Base-by-base conservation (phyloP, 2,888 invertebrate species). In the Drosophila quasianomalipes region DNA sequence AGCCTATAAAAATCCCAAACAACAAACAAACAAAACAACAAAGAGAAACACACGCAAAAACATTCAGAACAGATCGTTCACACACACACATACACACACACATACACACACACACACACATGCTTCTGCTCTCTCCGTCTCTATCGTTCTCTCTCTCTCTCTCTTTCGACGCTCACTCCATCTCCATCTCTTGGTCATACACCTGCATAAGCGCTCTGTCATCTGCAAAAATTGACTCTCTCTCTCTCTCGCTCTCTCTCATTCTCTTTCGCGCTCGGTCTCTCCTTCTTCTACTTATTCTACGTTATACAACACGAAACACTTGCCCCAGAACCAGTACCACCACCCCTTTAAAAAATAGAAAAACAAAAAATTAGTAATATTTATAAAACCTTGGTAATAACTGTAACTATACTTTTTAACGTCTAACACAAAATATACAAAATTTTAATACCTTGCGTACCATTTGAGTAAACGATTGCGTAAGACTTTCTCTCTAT, bases 391-490 rank as follows among this genome's bases (percentile, higher is more conserved):
- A 39, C 52, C 70, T 74, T 84, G 82, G 80, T 82, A 74, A 74
- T 70, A 63, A 66, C 54, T 75, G 61, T 81, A 78, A 65, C 26
- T 26, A 26, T 82, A 57, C 57, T 73, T 76, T 72, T 81, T 74
- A 64, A 74, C 68, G 37, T 68, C 66, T 68, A 16, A 65, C 61
- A 74, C 70, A 61, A 67, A 70, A 44, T 58, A 35, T 35, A 19
- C 28, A 16, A 37, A 51, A 52, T 31, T 44, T 22, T 10, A 60
- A 28, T 22, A 68, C 67, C 76, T 69, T 76, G 70, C 72, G 89
- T 85, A 85, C 63, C 55, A 70, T 76, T 80, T 80, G 68, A 80
- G 70, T 77, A 74, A 80, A 70, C 37, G 60, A 73, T 79, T 79
- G 77, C 67, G 70, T 73, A 81, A 70, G 66, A 67, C 49, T 73